phyloP scores from a whole-genome alignment of 2,888 invertebrate genomes.

The Microctonus brassicae region DNA sequence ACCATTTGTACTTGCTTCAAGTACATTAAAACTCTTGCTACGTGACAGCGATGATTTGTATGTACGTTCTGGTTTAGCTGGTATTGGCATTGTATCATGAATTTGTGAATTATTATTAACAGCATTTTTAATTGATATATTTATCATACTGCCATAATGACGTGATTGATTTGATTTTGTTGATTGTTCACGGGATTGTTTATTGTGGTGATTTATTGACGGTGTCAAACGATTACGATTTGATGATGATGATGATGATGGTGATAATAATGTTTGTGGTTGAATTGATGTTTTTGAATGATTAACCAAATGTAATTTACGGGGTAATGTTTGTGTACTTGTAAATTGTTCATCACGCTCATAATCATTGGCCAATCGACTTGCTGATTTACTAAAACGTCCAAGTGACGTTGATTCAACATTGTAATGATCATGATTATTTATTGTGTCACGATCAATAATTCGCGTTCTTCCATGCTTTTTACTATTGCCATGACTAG shows the following conservation, averaged over 20 bases:
- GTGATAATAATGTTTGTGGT: background rate
- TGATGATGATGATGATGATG: no score
- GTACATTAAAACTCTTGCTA: slow-evolving; percentile 89
- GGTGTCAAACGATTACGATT: slow-evolving; percentile 34
- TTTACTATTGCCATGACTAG: background rate
- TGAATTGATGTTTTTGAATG: slow-evolving; percentile 41
- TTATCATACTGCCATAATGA: slow-evolving; percentile 71
- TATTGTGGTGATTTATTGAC: slow-evolving; percentile 25
- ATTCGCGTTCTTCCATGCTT: slow-evolving; percentile 16
- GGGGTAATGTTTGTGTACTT: slow-evolving; percentile 83
- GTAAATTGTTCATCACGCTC: slow-evolving; percentile 73
- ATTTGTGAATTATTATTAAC: slow-evolving; percentile 52
- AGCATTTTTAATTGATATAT: slow-evolving; percentile 76
- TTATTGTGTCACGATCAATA: background rate
- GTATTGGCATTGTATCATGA: slow-evolving; percentile 57
- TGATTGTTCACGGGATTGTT: slow-evolving; percentile 43
- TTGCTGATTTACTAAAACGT: slow-evolving; percentile 86
- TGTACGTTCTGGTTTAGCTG: slow-evolving; percentile 82
- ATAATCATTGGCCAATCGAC: slow-evolving; percentile 76
- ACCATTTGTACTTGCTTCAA: slow-evolving; percentile 72
- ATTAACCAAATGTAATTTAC: slow-evolving; percentile 69
- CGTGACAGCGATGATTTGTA: slow-evolving; percentile 81
- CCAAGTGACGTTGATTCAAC: slow-evolving; percentile 82
- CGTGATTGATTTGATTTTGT: slow-evolving; percentile 38
- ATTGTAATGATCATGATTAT: slow-evolving; percentile 72